Conservation (phyloP, 1,140 invertebrate genomes). For the Triops cancriformis region DNA sequence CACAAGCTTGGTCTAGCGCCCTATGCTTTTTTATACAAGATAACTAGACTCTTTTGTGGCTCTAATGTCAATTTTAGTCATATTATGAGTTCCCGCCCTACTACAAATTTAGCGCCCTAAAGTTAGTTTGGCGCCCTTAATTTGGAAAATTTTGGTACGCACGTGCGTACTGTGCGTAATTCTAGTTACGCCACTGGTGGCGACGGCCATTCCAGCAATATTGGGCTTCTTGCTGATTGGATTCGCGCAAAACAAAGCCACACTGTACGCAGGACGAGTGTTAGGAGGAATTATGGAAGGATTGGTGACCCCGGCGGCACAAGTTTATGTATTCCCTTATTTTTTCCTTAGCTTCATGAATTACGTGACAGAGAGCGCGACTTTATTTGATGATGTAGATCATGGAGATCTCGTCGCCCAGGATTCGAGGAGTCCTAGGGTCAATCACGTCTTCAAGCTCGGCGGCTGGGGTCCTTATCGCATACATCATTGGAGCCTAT, state of each 20-base stretch:
- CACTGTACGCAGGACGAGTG: constrained; percentile 52
- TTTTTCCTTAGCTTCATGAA: too few relatives aligned
- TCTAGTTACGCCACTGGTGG: too few relatives aligned
- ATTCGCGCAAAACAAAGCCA: constrained; percentile 41
- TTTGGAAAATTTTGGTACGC: too few relatives aligned
- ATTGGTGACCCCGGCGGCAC: constrained; percentile 48
- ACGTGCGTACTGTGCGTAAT: too few relatives aligned
- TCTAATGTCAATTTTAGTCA: too few relatives aligned
- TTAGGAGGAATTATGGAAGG: constrained; percentile 54
- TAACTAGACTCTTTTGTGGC: too few relatives aligned
- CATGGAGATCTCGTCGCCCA: constrained; percentile 15
- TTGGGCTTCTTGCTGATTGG: constrained; percentile 58
- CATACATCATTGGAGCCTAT: constrained; percentile 64
- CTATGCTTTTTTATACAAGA: too few relatives aligned
- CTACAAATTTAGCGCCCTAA: too few relatives aligned
- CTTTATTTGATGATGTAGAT: not conserved
- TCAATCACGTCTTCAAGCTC: not conserved
- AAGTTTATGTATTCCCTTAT: constrained; percentile 50
- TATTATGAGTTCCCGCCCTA: too few relatives aligned
- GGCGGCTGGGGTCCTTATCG: constrained; percentile 55
- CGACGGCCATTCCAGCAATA: constrained; percentile 35
- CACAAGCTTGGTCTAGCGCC: too few relatives aligned
- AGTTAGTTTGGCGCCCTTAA: too few relatives aligned
- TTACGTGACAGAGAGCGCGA: not conserved
- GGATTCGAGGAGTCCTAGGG: not conserved